Evolutionary conservation across 1,140 invertebrate species (phyloP), one percentile per base, ranked within the genome.

Genomic region (Nymphalis io): DNA sequence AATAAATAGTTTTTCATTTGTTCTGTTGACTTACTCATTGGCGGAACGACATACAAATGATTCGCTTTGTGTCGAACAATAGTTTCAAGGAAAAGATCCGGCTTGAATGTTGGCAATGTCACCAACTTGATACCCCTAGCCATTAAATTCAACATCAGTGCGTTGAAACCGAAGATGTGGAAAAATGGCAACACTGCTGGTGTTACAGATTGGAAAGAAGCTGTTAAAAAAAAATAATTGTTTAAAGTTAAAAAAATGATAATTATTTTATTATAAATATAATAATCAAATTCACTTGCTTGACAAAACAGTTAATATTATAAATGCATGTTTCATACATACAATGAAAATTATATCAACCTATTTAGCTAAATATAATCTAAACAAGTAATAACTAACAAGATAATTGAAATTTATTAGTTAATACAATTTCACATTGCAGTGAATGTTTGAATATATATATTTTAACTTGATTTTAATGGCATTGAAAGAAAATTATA

Each of bases 101-200:
- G 94, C 51, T 93, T 93, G 77, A 98, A 98, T 83, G 94, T 94
- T 3, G 96, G 94, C 68, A 98, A 68, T 0, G 96, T 95, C 1
- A 97, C 88, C 16, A 96, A 68, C 77, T 95, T 95, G 0, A 83
- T 84, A 0, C 97, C 97, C 15, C 91, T 70, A 0, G 88, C 74
- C 71, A 98, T 81, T 64, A 93, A 92, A 59, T 93, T 91, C 1
- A 95, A 68, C 82, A 94, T 87, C 1, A 94, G 75, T 1, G 87
- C 82, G 18, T 93, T 94, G 70, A 97, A 93, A 0, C 97, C 97
- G 83, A 96, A 98, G 72, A 97, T 97, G 81, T 99, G 98, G 81
- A 96, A 98, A 82, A 97, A 95, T 2, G 98, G 98, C 39, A 98
- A 82, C 1, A 98, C 90, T 0, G 88, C 87, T 1, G 95, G 94